These are phyloP conservation scores for Mellivora capensis DNA, from an alignment of 2,113 vertebrate species.

Conservation along the genomic window DNA sequence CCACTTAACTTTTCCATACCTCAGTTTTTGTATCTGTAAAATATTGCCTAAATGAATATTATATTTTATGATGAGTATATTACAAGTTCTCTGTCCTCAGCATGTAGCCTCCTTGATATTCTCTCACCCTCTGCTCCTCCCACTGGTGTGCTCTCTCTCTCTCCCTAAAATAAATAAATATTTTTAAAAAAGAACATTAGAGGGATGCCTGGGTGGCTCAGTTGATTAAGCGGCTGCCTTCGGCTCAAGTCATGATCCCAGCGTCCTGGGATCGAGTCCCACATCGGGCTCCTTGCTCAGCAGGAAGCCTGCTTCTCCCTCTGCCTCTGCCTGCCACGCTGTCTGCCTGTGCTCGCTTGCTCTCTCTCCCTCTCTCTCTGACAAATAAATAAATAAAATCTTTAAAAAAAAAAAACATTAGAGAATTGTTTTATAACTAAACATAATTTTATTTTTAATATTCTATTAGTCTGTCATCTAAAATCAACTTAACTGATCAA, in stretches of 20 bases:
- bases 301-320: too few relatives aligned
- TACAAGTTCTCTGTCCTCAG: not conserved
- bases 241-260: too few relatives aligned
- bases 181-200: not conserved
- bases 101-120: not conserved
- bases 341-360: too few relatives aligned
- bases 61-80: not conserved
- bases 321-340: too few relatives aligned
- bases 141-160: not conserved
- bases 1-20: not conserved
- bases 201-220: too few relatives aligned
- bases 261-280: too few relatives aligned
- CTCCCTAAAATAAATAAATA: not conserved
- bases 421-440: not conserved
- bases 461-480: not conserved
- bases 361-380: not conserved
- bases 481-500: not conserved
- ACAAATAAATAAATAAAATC: not conserved
- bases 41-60: not conserved
- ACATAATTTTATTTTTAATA: not conserved
- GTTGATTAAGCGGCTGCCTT: too few relatives aligned
- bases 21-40: not conserved
- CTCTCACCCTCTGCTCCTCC: not conserved
- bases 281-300: too few relatives aligned
- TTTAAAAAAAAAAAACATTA: not conserved